Conservation (phyloP, 1,140 invertebrate genomes). For the Batillaria attramentaria region DNA sequence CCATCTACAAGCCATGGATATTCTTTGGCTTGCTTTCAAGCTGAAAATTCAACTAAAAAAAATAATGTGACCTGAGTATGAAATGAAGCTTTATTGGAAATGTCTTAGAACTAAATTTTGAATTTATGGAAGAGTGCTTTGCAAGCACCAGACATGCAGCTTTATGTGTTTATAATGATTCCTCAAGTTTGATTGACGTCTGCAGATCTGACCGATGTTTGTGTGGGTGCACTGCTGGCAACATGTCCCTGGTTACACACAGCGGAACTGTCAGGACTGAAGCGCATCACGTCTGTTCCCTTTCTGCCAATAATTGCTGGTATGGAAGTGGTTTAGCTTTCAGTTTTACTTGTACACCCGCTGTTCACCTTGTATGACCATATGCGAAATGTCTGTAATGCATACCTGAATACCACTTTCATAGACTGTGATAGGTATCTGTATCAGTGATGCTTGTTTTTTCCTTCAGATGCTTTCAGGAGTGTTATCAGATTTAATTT, state of each 20-base stretch:
- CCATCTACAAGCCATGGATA: neutral
- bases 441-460: neutral
- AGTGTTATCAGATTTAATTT: no score
- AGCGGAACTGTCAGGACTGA: neutral
- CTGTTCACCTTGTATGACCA: neutral
- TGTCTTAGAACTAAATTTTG: neutral
- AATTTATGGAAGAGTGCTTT: neutral
- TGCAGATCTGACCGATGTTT: neutral
- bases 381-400: neutral
- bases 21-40: neutral
- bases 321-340: neutral
- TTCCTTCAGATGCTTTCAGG: neutral
- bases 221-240: neutral
- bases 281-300: neutral
- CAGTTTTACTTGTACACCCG: neutral
- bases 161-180: neutral
- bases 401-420: neutral
- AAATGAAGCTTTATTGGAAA: neutral
- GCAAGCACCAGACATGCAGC: neutral
- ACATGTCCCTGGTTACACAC: neutral
- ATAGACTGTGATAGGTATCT: neutral
- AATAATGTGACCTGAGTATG: neutral
- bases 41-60: neutral
- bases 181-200: neutral
- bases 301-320: constrained; percentile 3